These are phyloP conservation scores for Limnodromus scolopaceus DNA, from an alignment of 2,797 vertebrate genomes.

Conservation along the genomic window DNA sequence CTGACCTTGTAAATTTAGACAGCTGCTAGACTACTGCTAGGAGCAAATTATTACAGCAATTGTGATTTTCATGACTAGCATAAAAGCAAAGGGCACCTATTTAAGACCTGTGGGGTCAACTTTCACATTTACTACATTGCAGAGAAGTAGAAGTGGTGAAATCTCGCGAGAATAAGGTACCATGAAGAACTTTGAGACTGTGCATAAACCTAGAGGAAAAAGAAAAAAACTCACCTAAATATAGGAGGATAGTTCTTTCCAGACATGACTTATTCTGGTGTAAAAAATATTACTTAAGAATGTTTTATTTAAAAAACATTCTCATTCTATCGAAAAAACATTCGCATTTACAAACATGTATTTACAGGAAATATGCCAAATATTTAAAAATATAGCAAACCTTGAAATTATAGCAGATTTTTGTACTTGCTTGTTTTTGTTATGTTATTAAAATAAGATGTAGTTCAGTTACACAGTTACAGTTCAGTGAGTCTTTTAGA, in stretches of 20 bases:
- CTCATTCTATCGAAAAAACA: neutral
- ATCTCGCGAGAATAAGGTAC: conserved; percentile 22
- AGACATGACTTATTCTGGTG: neutral
- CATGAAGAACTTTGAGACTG: neutral
- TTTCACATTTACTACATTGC: conserved; percentile 45
- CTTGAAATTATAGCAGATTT: neutral
- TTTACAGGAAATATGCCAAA: neutral
- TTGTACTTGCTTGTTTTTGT: neutral
- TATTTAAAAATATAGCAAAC: neutral
- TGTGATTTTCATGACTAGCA: conserved; percentile 69
- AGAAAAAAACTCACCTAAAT: neutral
- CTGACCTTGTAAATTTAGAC: conserved; percentile 83
- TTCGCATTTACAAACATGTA: neutral
- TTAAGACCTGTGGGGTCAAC: conserved; percentile 55
- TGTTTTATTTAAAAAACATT: neutral
- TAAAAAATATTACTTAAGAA: neutral
- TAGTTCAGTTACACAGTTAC: neutral
- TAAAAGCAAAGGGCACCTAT: conserved; percentile 65
- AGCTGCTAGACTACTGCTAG: conserved; percentile 75
- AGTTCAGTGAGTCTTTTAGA: neutral
- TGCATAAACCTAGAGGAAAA: neutral
- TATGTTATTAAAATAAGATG: neutral
- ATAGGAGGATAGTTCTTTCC: neutral
- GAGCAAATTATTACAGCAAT: conserved; percentile 75
- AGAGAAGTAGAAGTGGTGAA: neutral